These are phyloP conservation scores for Lepus timidus DNA, from an alignment of 2,113 vertebrate genomes.

Conservation along the genomic window DNA sequence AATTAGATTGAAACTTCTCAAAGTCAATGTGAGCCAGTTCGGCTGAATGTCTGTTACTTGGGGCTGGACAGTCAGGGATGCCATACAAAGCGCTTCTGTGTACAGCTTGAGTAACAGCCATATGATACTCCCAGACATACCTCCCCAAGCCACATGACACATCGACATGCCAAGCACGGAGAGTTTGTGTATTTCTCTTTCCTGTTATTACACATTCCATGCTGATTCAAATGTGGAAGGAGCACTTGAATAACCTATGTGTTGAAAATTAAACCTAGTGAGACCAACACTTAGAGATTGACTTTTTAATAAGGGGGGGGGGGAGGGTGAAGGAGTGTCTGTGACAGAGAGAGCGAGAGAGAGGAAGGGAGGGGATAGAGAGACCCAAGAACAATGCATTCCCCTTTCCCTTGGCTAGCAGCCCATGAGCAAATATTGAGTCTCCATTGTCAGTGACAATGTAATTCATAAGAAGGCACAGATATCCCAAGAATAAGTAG, in stretches of 20 bases:
- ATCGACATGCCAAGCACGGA: slow-evolving; percentile 86
- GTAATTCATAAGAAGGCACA: neutral
- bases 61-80: slow-evolving; percentile 81
- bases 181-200: slow-evolving; percentile 90
- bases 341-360: neutral
- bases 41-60: slow-evolving; percentile 77
- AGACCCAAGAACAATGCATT: neutral
- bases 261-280: slow-evolving; percentile 73
- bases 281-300: slow-evolving; percentile 68
- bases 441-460: neutral
- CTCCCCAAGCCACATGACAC: slow-evolving; percentile 87
- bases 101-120: slow-evolving; percentile 86
- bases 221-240: slow-evolving; percentile 80
- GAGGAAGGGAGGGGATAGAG: too few species aligned
- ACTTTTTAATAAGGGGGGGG: slow-evolving; percentile 44
- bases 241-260: slow-evolving; percentile 77
- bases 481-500: neutral
- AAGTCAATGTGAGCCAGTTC: slow-evolving; percentile 73
- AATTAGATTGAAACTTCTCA: slow-evolving; percentile 81
- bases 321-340: too few species aligned
- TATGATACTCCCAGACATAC: slow-evolving; percentile 90
- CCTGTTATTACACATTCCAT: slow-evolving; percentile 90
- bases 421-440: neutral
- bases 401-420: neutral
- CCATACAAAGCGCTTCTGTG: slow-evolving; percentile 89